Percentiles rank a stretch among this genome's conserved stretches.
These are phyloP conservation scores for Drosophila siamana DNA, from an alignment of 2,888 invertebrate species.

Conservation along the genomic window DNA sequence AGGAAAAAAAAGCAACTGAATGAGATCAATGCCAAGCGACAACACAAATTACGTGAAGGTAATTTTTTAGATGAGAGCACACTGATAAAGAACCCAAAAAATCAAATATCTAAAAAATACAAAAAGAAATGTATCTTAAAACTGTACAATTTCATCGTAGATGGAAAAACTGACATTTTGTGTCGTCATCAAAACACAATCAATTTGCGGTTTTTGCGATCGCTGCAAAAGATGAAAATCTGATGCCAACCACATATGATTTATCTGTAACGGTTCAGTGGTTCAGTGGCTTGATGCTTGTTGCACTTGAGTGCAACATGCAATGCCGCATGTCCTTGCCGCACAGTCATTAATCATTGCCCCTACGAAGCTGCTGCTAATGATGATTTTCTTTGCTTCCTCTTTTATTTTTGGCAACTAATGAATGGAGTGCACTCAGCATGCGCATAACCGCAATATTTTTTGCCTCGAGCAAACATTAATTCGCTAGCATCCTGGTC, in stretches of 20 bases:
- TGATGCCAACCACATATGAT: constrained; percentile 48
- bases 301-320: constrained; percentile 69
- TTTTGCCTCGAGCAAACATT: constrained; percentile 25
- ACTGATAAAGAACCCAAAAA: constrained; percentile 59
- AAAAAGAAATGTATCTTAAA: constrained; percentile 37
- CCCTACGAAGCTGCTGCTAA: constrained; percentile 60
- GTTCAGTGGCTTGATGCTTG: constrained; percentile 39
- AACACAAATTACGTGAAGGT: constrained; percentile 64
- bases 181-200: constrained; percentile 72
- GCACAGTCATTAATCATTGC: constrained; percentile 69
- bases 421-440: constrained; percentile 53
- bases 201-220: constrained; percentile 69
- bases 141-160: constrained; percentile 20
- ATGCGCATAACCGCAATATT: constrained; percentile 41
- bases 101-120: constrained; percentile 10
- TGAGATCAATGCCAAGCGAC: constrained; percentile 35
- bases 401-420: constrained; percentile 50
- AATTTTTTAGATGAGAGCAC: constrained; percentile 77
- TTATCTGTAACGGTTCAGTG: constrained; percentile 70
- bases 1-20: constrained; percentile 27
- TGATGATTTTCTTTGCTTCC: constrained; percentile 50
- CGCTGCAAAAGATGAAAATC: constrained; percentile 32
- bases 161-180: constrained; percentile 35
- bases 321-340: constrained; percentile 50
- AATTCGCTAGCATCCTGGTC: constrained; percentile 34